Evolutionary conservation across 1,140 invertebrate species (phyloP), one percentile per base, ranked within the genome.

Genomic region (Pseudomyrmex sp.): DNA sequence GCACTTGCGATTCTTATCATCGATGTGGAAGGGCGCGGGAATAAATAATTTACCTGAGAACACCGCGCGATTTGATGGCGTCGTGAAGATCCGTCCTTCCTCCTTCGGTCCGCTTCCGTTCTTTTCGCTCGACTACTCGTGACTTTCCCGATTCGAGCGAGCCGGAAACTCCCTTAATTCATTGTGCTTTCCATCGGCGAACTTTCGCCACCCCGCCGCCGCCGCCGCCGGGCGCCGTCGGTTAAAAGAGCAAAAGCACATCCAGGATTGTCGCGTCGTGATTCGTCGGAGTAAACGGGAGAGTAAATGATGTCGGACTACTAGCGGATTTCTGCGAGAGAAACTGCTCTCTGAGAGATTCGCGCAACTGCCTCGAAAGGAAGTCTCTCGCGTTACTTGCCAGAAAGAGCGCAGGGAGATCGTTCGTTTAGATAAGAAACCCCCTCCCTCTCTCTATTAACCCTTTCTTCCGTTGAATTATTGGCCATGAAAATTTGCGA

Each of bases 31-130:
- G 35, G 3, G 1, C 26, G 61, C 56, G 59, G 56, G 52, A 74
- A 68, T 86, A 79, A 84, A 88, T 86, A 84, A 84, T 88, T 88
- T 83, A 72, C 35, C 54, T 69, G 52, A 26, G 35, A 35, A 35
- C 35, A 35, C 35, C 35, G 35, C 58, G 9, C 72, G 54, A 87
- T 83, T 86, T 54, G 72, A 79, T 61, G 70, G 68, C 58, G 48
- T 18, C 48, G 18, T 46, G 72, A 48, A 52, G 44, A 20, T 75
- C n/a, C 61, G 35, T 5, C 35, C 35, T 35, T 35, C 5, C 35
- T 35, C 35, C 5, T 35, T 35, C 35, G 4, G 4, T 35, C 4
- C 35, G 4, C 35, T 35, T 35, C 35, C 35, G 35, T 83, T 58
- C 44, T 65, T 75, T 66, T 44, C 48, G 58, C 8, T 23, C 77